Evolutionary conservation across 2,797 vertebrate genomes (phyloP).

Genomic region (Crypturellus tataupa): DNA sequence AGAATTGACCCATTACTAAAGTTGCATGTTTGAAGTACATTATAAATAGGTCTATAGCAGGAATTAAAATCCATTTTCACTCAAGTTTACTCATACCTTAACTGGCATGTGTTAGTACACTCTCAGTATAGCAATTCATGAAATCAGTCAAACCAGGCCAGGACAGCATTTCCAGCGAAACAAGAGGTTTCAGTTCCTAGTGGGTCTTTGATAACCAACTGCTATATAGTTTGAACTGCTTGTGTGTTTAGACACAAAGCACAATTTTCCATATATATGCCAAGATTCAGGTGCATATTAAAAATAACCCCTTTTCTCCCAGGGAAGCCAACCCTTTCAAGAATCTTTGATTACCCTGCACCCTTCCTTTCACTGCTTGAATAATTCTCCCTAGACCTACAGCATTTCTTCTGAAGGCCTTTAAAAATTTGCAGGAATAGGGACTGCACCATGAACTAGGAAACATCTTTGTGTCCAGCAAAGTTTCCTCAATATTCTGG

Average conservation of each 20-base stretch:
- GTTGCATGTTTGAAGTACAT: rapidly evolving
- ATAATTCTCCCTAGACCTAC: background rate
- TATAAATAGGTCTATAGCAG: rapidly evolving
- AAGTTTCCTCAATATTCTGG: background rate
- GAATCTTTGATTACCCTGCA: background rate
- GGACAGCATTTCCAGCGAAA: background rate
- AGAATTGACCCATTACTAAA: background rate
- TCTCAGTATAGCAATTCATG: background rate
- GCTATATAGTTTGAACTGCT: background rate
- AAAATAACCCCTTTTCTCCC: background rate
- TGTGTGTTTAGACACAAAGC: background rate
- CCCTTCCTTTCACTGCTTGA: background rate
- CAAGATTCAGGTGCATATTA: background rate
- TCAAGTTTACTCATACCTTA: background rate
- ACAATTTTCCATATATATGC: background rate
- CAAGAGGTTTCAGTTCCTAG: rapidly evolving
- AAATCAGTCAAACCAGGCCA: background rate
- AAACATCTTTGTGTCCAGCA: rapidly evolving
- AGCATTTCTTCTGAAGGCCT: background rate
- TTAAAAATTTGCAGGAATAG: background rate
- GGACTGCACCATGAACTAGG: rapidly evolving
- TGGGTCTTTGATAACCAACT: background rate
- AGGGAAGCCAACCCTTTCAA: background rate
- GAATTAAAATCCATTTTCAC: background rate
- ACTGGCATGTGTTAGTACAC: background rate